Conservation (phyloP, 2,888 invertebrate species). For the Apamea epomidion region DNA sequence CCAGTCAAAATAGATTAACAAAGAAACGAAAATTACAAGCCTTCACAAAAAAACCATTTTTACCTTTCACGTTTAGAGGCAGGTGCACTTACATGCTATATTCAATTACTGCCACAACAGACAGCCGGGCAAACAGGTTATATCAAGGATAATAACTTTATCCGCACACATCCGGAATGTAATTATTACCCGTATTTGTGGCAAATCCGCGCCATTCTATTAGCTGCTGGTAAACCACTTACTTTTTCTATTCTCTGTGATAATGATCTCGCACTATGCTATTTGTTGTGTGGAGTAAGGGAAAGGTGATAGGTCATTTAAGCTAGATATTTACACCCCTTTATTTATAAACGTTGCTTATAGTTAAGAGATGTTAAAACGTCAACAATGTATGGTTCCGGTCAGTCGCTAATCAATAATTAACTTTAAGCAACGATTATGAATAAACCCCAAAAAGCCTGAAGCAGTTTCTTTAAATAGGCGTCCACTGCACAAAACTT, state of each 20-base stretch:
- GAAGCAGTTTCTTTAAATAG: background rate
- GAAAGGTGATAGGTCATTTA: background rate
- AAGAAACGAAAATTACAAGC: background rate
- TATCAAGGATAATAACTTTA: constrained; percentile 48
- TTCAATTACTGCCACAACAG: constrained; percentile 39
- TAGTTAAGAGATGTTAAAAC: no score
- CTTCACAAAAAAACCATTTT: background rate
- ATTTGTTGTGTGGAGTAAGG: constrained; percentile 28
- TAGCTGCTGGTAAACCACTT: constrained; percentile 66
- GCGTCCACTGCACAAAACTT: background rate
- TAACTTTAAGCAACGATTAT: no score
- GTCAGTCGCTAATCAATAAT: no score
- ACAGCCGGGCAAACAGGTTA: constrained; percentile 2
- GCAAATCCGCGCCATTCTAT: constrained; percentile 53
- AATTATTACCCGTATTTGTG: constrained; percentile 49
- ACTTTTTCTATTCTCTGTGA: constrained; percentile 68
- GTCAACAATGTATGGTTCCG: no score
- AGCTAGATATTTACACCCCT: background rate
- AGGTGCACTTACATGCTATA: background rate
- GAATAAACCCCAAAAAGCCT: no score
- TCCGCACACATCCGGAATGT: constrained; percentile 22
- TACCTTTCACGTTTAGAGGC: background rate
- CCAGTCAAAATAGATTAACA: background rate
- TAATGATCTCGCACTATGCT: constrained; percentile 64
- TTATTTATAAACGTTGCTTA: background rate